Evolutionary conservation across 2,797 vertebrate species (phyloP).

Genomic region (Etheostoma nigrum): DNA sequence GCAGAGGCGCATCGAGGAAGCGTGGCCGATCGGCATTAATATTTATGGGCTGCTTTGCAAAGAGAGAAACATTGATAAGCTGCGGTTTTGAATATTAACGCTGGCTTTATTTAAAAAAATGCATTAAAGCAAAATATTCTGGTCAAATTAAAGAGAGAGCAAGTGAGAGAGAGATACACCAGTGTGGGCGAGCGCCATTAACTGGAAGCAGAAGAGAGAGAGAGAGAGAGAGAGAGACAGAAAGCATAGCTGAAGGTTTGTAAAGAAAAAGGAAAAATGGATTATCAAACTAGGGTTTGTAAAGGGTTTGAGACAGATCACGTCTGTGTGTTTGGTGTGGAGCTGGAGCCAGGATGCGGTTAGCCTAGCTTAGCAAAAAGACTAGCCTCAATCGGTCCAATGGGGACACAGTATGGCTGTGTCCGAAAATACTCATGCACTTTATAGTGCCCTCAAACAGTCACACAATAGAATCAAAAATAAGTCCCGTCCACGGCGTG

Average conservation of each 20-base stretch:
- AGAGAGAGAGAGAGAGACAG: neutral
- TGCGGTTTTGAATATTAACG: conserved; percentile 84
- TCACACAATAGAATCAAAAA: too few relatives aligned
- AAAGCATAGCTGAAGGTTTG: conserved; percentile 1
- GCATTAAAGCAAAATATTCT: conserved; percentile 83
- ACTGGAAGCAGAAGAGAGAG: conserved; percentile 15
- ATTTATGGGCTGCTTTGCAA: conserved; percentile 87
- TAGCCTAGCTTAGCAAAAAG: conserved; percentile 24
- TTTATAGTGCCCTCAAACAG: too few relatives aligned
- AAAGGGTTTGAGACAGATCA: neutral
- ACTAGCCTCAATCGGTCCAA: neutral
- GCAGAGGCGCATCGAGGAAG: conserved; percentile 52
- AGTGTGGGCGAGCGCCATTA: conserved; percentile 40
- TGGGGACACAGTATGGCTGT: too few relatives aligned
- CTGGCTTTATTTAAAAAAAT: conserved; percentile 83
- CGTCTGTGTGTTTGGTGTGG: neutral
- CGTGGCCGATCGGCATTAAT: conserved; percentile 83
- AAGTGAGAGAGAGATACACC: neutral
- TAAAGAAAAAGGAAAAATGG: neutral
- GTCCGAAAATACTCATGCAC: too few relatives aligned
- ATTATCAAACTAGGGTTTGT: neutral
- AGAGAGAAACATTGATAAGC: conserved; percentile 88
- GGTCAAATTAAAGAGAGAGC: conserved; percentile 77
- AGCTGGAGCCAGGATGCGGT: neutral
- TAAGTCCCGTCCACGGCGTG: too few relatives aligned